Percentiles rank a stretch among this genome's conserved stretches.
phyloP scores from a whole-genome alignment of 2,797 vertebrate species.

The Tapera naevia region DNA sequence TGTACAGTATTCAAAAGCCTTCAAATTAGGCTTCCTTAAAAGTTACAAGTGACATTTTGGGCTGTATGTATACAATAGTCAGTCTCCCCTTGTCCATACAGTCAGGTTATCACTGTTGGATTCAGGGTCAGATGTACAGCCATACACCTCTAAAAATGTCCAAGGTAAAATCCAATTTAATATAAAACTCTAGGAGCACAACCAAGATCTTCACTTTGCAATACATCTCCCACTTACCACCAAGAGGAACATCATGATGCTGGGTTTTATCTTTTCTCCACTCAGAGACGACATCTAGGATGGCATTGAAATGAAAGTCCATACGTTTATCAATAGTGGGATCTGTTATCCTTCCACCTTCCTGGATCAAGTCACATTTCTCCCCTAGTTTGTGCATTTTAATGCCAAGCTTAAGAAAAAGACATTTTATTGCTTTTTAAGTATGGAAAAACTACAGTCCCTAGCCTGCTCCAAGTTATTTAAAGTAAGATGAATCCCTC shows the following conservation, averaged over 20 bases:
- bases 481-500: background rate
- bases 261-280: slow-evolving; percentile 98
- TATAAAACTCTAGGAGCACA: background rate
- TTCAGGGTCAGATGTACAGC: background rate
- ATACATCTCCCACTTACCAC: slow-evolving; percentile 80
- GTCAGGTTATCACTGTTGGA: background rate
- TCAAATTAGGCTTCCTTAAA: background rate
- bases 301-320: slow-evolving; percentile 99
- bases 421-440: slow-evolving; percentile 58
- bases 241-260: slow-evolving; percentile 90
- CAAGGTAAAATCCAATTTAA: background rate
- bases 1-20: background rate
- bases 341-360: slow-evolving; percentile 91
- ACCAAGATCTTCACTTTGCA: background rate
- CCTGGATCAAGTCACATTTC: slow-evolving; percentile 95
- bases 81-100: background rate
- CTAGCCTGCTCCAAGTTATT: background rate
- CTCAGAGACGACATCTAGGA: slow-evolving; percentile 95
- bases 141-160: background rate
- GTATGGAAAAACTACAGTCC: background rate
- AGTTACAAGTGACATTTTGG: background rate
- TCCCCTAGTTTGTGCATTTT: slow-evolving; percentile 95
- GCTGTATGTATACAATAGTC: background rate
- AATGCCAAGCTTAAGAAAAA: slow-evolving; percentile 87
- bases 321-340: slow-evolving; percentile 96